These are phyloP conservation scores for Nomada lathburiana DNA, from an alignment of 2,888 invertebrate genomes.

Conservation along the genomic window DNA sequence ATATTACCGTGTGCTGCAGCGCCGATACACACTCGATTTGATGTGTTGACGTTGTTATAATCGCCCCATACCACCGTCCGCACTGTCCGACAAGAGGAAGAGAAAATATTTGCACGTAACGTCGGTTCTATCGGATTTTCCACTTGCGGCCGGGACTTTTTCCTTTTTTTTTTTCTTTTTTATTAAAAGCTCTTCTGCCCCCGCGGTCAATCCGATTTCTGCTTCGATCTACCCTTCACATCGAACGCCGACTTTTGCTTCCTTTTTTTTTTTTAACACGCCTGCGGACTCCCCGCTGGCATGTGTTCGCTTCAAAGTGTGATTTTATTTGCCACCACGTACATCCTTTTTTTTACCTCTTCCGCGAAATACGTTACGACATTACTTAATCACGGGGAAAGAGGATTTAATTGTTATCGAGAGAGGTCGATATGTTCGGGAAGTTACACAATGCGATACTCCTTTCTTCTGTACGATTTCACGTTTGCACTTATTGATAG, in stretches of 20 bases:
- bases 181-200: conserved; percentile 77
- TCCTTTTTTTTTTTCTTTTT: conserved; percentile 53
- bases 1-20: conserved; percentile 76
- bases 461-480: no score
- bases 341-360: background rate
- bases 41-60: conserved; percentile 74
- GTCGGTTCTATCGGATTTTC: conserved; percentile 80
- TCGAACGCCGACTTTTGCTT: conserved; percentile 56
- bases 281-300: conserved; percentile 42
- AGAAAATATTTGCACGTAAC: conserved; percentile 81
- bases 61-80: conserved; percentile 65
- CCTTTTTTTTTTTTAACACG: conserved; percentile 60
- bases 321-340: conserved; percentile 52
- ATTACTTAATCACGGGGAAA: background rate
- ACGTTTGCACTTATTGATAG: no score
- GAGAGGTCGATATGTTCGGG: no score
- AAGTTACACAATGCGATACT: no score
- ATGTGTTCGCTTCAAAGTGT: conserved; percentile 45
- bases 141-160: conserved; percentile 73
- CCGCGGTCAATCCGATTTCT: conserved; percentile 67
- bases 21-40: conserved; percentile 80
- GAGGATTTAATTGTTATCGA: background rate
- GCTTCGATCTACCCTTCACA: conserved; percentile 68
- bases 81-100: conserved; percentile 69
- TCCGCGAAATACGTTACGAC: conserved; percentile 16